Percentiles rank a stretch among this genome's conserved stretches.
phyloP scores from a whole-genome alignment of 2,797 vertebrate genomes.

The Selene dorsalis region DNA sequence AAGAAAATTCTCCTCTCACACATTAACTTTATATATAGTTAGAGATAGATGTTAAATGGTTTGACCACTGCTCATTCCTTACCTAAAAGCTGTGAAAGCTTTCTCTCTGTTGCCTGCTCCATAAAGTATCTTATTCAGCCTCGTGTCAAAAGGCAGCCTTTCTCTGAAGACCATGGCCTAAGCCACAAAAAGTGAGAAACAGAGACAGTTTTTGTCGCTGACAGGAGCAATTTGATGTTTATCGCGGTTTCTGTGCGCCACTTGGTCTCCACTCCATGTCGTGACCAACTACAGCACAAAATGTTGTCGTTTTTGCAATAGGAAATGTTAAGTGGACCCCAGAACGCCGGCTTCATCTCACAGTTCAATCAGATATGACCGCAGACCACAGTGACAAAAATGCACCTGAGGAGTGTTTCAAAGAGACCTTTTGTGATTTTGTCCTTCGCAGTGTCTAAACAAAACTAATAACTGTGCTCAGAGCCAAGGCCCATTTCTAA shows the following conservation, averaged over 20 bases:
- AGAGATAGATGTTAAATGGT: slow-evolving; percentile 40
- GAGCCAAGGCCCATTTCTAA: slow-evolving; percentile 72
- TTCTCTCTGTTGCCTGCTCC: slow-evolving; percentile 23
- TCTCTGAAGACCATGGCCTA: slow-evolving; percentile 17
- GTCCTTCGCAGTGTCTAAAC: slow-evolving; percentile 46
- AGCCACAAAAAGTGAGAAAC: slow-evolving; percentile 60
- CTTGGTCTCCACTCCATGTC: slow-evolving; percentile 55
- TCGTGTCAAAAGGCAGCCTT: slow-evolving; percentile 49
- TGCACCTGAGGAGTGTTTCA: slow-evolving; percentile 73
- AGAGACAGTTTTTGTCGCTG: slow-evolving; percentile 73
- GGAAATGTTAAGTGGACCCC: slow-evolving; percentile 66
- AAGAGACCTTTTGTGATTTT: slow-evolving; percentile 70
- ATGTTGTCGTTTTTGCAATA: slow-evolving; percentile 54
- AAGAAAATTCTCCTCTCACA: slow-evolving; percentile 17
- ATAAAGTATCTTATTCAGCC: slow-evolving; percentile 61
- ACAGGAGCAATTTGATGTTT: slow-evolving; percentile 76
- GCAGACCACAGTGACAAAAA: slow-evolving; percentile 59
- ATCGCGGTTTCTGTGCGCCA: slow-evolving; percentile 73
- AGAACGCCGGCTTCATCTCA: slow-evolving; percentile 35
- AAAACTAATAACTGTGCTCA: slow-evolving; percentile 61
- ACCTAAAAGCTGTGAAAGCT: slow-evolving; percentile 34
- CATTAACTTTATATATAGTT: slow-evolving; percentile 13
- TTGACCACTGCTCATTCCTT: slow-evolving; percentile 34
- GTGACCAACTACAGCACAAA: slow-evolving; percentile 42
- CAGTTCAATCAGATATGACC: slow-evolving; percentile 77